Evolutionary conservation across 2,113 vertebrate species (phyloP).

Genomic region (Nothoprocta pentlandii): DNA sequence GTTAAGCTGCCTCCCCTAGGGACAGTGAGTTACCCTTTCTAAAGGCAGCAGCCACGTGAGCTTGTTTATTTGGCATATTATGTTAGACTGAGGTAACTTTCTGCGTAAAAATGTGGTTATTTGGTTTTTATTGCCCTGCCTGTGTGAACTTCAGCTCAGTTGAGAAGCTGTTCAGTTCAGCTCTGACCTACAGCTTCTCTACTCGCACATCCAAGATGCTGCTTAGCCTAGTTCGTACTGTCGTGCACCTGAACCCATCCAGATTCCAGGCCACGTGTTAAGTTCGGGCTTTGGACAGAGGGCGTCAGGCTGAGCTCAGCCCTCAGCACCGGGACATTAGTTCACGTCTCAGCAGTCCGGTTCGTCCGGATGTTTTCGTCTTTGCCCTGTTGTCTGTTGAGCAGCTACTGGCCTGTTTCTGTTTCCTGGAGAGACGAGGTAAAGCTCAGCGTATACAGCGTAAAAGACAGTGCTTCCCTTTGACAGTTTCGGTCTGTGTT

Average conservation of each 20-base stretch:
- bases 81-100: not conserved
- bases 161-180: too few relatives aligned
- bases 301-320: not conserved
- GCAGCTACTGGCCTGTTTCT: not conserved
- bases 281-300: not conserved
- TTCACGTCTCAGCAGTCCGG: not conserved
- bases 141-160: not conserved
- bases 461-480: not conserved
- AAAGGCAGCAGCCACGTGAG: not conserved
- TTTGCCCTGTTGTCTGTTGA: not conserved
- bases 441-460: not conserved
- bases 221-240: not conserved
- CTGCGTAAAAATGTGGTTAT: not conserved
- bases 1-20: fast-evolving
- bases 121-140: not conserved
- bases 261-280: not conserved
- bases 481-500: not conserved
- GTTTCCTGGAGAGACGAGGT: not conserved
- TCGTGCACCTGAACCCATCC: not conserved
- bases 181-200: not conserved
- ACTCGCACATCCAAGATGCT: not conserved
- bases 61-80: not conserved
- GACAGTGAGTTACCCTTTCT: not conserved
- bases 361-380: not conserved
- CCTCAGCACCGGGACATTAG: not conserved